phyloP scores from a whole-genome alignment of 2,888 invertebrate genomes.

The Lordiphosa andalusiaca region DNA sequence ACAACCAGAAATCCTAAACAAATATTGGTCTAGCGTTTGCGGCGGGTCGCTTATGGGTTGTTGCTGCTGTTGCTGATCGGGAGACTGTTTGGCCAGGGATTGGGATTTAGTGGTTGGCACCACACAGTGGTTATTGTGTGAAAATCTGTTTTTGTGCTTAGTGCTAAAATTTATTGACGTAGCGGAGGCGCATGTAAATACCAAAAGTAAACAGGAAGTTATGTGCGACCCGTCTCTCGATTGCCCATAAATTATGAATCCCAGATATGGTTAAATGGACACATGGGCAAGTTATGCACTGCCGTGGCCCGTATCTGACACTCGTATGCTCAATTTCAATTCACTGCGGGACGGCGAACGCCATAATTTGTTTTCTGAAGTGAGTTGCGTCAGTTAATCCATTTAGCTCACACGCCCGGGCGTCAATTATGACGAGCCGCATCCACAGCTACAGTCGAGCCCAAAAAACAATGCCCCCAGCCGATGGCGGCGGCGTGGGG shows the following conservation, averaged over 20 bases:
- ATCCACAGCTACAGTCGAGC: neutral
- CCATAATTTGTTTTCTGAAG: conserved; percentile 60
- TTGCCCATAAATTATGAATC: neutral
- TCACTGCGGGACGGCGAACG: conserved; percentile 29
- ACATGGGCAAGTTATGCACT: conserved; percentile 6
- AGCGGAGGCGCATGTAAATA: conserved; percentile 64
- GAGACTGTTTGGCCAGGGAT: conserved; percentile 50
- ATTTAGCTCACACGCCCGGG: conserved; percentile 48
- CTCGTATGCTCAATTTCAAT: conserved; percentile 25
- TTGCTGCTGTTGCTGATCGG: conserved; percentile 41
- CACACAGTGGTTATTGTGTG: conserved; percentile 61
- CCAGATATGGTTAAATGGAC: neutral
- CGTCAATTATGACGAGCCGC: conserved; percentile 53
- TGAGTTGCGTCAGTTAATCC: conserved; percentile 70
- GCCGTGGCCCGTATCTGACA: conserved; percentile 5
- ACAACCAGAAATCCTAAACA: conserved; percentile 54
- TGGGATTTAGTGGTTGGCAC: conserved; percentile 59
- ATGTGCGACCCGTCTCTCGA: conserved; percentile 7
- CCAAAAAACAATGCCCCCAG: conserved; percentile 23
- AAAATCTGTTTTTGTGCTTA: conserved; percentile 59
- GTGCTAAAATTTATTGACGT: conserved; percentile 54
- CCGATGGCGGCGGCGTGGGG: conserved; percentile 39
- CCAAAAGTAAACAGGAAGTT: conserved; percentile 30
- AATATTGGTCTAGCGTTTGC: conserved; percentile 53
- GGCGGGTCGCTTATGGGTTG: conserved; percentile 37